Evolutionary conservation across 2,888 invertebrate species (phyloP).

Genomic region (Ophion ellenae): DNA sequence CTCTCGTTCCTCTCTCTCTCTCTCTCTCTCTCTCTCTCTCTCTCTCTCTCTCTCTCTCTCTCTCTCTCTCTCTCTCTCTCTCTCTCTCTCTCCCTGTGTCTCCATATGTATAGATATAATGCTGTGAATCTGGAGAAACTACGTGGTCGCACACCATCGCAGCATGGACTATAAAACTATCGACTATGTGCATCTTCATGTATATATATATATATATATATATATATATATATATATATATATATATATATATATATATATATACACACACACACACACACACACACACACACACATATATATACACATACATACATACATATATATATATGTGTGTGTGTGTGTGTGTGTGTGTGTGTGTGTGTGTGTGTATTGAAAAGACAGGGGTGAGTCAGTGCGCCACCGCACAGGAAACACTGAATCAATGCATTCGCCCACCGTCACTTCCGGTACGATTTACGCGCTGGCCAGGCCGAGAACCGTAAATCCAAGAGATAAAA

Average conservation of each 20-base stretch:
- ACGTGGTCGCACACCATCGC: constrained; percentile 33
- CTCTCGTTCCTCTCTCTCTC: constrained; percentile 22
- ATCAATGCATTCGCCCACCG: constrained; percentile 67
- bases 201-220: constrained; percentile 11
- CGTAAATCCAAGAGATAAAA: constrained; percentile 68
- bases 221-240: no score
- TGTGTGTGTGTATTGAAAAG: constrained; percentile 8
- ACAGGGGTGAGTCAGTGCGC: constrained; percentile 30
- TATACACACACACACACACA: not conserved
- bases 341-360: no score
- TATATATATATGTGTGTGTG: no score
- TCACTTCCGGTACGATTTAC: constrained; percentile 68
- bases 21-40: constrained; percentile 4
- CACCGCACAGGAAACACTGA: constrained; percentile 67
- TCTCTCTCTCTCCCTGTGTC: not conserved
- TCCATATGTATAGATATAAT: constrained; percentile 18
- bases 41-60: constrained; percentile 15
- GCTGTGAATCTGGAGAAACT: constrained; percentile 32
- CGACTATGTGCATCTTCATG: constrained; percentile 4
- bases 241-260: no score
- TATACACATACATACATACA: no score
- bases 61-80: constrained; percentile 10
- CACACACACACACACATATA: no score
- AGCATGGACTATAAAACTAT: constrained; percentile 46
- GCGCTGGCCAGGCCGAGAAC: constrained; percentile 63